Percentiles rank a stretch among this genome's conserved stretches.
These are phyloP conservation scores for Nomada ruficornis DNA, from an alignment of 2,888 invertebrate species.

Conservation along the genomic window DNA sequence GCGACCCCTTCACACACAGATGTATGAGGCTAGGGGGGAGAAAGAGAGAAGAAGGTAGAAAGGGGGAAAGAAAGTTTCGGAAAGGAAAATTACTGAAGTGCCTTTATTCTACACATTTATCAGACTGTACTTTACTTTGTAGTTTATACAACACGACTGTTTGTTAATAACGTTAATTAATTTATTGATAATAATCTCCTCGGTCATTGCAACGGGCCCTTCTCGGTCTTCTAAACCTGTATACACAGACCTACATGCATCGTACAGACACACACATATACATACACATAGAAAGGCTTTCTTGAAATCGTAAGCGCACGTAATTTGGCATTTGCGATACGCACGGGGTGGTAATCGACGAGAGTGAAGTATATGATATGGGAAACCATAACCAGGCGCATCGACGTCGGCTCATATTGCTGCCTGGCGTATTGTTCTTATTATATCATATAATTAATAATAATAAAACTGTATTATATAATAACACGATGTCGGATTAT, in stretches of 20 bases:
- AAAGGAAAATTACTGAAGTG: constrained; percentile 77
- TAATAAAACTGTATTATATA: constrained; percentile 77
- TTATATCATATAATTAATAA: constrained; percentile 75
- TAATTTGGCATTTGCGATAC: constrained; percentile 61
- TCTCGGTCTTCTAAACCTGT: constrained; percentile 43
- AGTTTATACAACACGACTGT: constrained; percentile 81
- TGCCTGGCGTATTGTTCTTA: constrained; percentile 76
- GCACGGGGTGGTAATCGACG: constrained; percentile 60
- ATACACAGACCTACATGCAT: constrained; percentile 30
- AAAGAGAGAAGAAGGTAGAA: constrained; percentile 56
- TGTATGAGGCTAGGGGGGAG: constrained; percentile 31
- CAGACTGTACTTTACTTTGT: constrained; percentile 81
- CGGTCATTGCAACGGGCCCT: constrained; percentile 51
- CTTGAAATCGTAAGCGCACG: constrained; percentile 54
- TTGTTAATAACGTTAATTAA: constrained; percentile 80
- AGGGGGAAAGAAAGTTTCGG: constrained; percentile 47
- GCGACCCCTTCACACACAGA: constrained; percentile 7
- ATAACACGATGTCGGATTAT: constrained; percentile 56
- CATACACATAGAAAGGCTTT: constrained; percentile 27
- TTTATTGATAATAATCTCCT: constrained; percentile 76
- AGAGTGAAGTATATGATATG: constrained; percentile 57
- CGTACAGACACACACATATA: constrained; percentile 25
- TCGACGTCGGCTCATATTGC: constrained; percentile 78
- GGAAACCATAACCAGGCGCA: constrained; percentile 61
- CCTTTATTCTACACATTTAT: constrained; percentile 83